These are phyloP conservation scores for Germaria angustata DNA, from an alignment of 2,888 invertebrate species.

Conservation along the genomic window DNA sequence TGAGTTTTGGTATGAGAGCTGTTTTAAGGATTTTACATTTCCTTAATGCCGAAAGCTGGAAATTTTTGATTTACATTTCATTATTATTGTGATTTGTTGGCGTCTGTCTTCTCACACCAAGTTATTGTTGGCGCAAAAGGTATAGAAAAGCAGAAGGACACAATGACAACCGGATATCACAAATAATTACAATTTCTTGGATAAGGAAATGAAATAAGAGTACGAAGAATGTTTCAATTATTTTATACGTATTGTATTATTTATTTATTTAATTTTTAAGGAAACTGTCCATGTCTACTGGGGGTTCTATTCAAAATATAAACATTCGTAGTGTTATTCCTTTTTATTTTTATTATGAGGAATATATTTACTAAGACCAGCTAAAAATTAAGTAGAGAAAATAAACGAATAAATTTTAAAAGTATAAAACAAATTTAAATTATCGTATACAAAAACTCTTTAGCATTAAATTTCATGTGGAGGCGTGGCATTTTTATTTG, in stretches of 20 bases:
- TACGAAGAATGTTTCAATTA: neutral
- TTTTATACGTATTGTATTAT: no score
- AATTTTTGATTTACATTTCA: slow-evolving; percentile 45
- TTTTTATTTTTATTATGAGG: neutral
- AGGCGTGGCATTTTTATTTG: neutral
- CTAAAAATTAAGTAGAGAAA: slow-evolving; percentile 42
- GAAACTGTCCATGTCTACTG: neutral
- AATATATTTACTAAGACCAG: slow-evolving; percentile 44
- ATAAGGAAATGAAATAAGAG: neutral
- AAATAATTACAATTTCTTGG: neutral
- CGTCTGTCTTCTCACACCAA: neutral
- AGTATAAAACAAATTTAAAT: neutral
- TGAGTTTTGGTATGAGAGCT: neutral
- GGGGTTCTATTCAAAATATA: neutral
- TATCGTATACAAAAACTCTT: neutral
- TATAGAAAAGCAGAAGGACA: neutral
- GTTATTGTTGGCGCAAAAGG: neutral
- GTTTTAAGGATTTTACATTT: neutral
- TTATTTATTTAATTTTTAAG: neutral
- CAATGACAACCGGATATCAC: neutral
- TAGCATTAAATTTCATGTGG: neutral
- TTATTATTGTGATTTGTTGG: neutral
- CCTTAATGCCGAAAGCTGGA: slow-evolving; percentile 25
- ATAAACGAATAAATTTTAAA: neutral
- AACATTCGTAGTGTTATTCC: no score